Evolutionary conservation across 2,797 vertebrate species (phyloP).

Genomic region (Heliangelus exortis): DNA sequence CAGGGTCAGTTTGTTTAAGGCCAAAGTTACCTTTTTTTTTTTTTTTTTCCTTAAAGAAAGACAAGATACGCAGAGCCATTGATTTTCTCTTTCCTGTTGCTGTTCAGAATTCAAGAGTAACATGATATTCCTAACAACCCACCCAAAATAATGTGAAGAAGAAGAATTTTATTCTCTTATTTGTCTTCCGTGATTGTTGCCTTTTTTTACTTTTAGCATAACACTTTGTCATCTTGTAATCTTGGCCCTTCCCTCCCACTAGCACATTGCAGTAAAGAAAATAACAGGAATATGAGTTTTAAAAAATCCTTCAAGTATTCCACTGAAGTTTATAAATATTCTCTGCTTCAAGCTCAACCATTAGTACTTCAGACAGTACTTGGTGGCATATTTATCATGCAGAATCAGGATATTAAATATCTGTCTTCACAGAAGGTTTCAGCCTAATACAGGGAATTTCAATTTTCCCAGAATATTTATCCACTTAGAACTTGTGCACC

Average conservation of each 20-base stretch:
- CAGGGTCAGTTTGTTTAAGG: rapidly evolving
- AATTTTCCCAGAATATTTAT: background rate
- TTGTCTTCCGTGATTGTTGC: rapidly evolving
- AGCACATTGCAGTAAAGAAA: background rate
- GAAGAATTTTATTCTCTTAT: background rate
- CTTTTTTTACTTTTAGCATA: rapidly evolving
- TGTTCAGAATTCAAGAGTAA: background rate
- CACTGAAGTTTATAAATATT: background rate
- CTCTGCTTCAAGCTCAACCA: background rate
- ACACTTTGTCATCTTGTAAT: background rate
- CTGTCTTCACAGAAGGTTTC: background rate
- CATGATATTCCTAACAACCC: background rate
- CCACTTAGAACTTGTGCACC: background rate
- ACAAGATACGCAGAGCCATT: background rate
- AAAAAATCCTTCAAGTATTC: background rate
- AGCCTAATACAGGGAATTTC: background rate
- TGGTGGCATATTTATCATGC: background rate
- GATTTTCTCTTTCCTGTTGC: background rate
- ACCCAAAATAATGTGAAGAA: background rate
- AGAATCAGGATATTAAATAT: background rate
- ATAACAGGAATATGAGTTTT: background rate
- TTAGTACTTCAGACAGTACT: background rate
- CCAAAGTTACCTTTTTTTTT: background rate
- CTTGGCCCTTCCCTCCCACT: background rate
- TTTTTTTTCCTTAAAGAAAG: background rate